These are phyloP conservation scores for Lepeophtheirus nordmannii DNA, from an alignment of 2,888 invertebrate genomes.

Conservation along the genomic window DNA sequence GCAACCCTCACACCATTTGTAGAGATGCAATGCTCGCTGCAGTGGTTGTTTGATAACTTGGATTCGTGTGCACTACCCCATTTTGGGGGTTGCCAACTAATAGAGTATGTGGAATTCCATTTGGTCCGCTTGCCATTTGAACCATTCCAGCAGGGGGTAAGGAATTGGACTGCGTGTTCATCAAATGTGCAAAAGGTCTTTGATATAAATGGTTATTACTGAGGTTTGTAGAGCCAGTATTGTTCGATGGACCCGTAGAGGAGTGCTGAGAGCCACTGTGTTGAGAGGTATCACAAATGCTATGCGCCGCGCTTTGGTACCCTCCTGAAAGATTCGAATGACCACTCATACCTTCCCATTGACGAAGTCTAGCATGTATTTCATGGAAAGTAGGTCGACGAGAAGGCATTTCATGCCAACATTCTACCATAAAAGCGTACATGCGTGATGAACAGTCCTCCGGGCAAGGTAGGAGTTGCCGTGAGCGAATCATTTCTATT, in stretches of 20 bases:
- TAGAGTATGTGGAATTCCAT: constrained; percentile 8
- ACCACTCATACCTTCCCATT: constrained; percentile 41
- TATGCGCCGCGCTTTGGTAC: constrained; percentile 25
- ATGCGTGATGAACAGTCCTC: constrained; percentile 78
- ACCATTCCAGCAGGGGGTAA: constrained; percentile 14
- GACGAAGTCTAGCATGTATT: constrained; percentile 58
- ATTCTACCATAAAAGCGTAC: constrained; percentile 91
- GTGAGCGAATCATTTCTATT: constrained; percentile 84
- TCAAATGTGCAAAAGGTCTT: constrained; percentile 13
- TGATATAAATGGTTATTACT: constrained; percentile 19
- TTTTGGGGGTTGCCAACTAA: background rate
- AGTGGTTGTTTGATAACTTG: background rate
- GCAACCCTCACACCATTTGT: constrained; percentile 19
- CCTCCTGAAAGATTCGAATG: constrained; percentile 18
- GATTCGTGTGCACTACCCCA: background rate
- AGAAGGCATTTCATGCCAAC: constrained; percentile 88
- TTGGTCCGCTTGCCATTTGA: constrained; percentile 13
- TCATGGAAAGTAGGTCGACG: constrained; percentile 65
- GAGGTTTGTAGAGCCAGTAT: constrained; percentile 39
- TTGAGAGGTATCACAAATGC: constrained; percentile 29
- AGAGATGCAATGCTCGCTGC: constrained; percentile 15
- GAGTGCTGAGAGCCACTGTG: constrained; percentile 33
- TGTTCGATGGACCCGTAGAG: constrained; percentile 40
- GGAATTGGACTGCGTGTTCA: background rate
- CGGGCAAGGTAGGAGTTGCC: constrained; percentile 80